phyloP scores from a whole-genome alignment of 1,140 invertebrate species.

The Anastrepha obliqua region DNA sequence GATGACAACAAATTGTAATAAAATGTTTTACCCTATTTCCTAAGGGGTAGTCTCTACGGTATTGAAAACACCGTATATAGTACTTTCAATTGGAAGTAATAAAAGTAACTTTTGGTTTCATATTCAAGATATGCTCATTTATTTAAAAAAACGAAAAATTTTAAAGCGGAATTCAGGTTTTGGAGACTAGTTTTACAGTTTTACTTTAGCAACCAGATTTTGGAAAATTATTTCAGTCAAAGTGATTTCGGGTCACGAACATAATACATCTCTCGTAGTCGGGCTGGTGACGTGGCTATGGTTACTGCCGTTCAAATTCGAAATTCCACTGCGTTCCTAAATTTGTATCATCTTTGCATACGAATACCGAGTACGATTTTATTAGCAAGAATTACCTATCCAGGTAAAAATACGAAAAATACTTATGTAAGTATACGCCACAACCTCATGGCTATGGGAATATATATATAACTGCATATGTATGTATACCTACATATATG shows the following conservation, averaged over 20 bases:
- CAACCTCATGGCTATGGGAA: too few relatives aligned
- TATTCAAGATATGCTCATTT: conserved; percentile 5
- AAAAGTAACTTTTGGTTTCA: conserved; percentile 1
- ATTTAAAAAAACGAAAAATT: conserved; percentile 46
- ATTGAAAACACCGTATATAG: too few relatives aligned
- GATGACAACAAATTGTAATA: too few relatives aligned
- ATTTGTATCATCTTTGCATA: background rate
- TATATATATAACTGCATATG: background rate
- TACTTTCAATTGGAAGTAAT: background rate
- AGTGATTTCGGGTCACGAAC: background rate
- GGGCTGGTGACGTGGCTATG: background rate
- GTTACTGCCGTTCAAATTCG: background rate
- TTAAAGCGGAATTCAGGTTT: conserved; percentile 28
- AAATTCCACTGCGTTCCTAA: background rate
- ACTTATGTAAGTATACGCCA: too few relatives aligned
- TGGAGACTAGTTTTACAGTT: conserved; percentile 33
- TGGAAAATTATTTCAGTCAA: conserved; percentile 6
- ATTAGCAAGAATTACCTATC: too few relatives aligned
- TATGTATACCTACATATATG: too few relatives aligned
- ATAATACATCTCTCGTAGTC: background rate
- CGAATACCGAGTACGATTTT: too few relatives aligned
- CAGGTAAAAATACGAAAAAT: too few relatives aligned
- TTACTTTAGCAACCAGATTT: background rate
- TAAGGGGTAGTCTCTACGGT: too few relatives aligned
- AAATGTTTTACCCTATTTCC: too few relatives aligned